A percentile compares a stretch with the other conserved stretches of the same genome.
Evolutionary conservation across 1,140 invertebrate genomes (phyloP).

Genomic region (Drosophila quadrilineata): DNA sequence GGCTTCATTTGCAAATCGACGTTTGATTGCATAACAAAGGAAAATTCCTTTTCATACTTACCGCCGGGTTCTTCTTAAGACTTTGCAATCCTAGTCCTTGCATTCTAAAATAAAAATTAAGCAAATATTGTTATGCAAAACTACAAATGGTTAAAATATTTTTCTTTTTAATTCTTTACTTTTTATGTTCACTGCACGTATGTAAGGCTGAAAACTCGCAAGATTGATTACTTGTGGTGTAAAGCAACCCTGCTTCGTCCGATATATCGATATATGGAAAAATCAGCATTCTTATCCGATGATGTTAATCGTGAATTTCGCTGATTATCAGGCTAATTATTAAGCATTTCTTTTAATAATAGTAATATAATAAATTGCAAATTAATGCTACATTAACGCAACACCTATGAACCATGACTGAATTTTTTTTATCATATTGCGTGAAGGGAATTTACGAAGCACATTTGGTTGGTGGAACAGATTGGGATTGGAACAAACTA

Average conservation of each 20-base stretch:
- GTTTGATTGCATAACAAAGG: slow-evolving; percentile 12
- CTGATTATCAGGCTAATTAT: too few species aligned
- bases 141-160: neutral
- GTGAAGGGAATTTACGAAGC: too few species aligned
- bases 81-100: slow-evolving; percentile 82
- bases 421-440: too few species aligned
- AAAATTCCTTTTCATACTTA: slow-evolving; percentile 76
- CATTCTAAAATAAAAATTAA: slow-evolving; percentile 70
- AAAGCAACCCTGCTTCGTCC: neutral
- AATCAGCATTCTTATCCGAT: neutral
- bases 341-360: too few species aligned
- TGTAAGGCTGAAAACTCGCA: neutral
- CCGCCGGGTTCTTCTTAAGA: slow-evolving; percentile 85
- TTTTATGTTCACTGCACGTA: neutral
- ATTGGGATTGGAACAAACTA: too few species aligned
- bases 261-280: neutral
- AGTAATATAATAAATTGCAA: too few species aligned
- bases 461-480: too few species aligned
- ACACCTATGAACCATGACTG: too few species aligned
- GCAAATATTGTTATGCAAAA: neutral
- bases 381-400: too few species aligned
- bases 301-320: too few species aligned
- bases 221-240: neutral
- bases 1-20: neutral
- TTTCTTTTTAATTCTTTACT: too few species aligned